A percentile compares a stretch with the other conserved stretches of the same genome.
These are phyloP conservation scores for Cygnus atratus DNA, from an alignment of 2,113 vertebrate species.

Conservation along the genomic window DNA sequence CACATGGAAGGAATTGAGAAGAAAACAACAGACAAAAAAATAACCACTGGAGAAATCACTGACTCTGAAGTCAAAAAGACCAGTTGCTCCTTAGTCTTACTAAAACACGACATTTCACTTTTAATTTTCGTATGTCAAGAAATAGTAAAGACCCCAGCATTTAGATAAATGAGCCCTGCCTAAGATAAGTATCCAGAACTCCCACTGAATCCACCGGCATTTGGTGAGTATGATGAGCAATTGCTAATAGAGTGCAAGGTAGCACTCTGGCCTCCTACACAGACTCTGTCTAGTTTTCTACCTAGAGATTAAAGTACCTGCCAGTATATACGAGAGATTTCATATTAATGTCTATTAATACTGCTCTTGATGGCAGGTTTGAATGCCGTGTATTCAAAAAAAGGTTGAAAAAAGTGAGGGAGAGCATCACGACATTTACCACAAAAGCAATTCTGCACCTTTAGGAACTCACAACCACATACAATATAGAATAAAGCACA, in stretches of 20 bases:
- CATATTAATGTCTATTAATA: not conserved
- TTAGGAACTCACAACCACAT: not conserved
- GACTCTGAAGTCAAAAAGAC: not conserved
- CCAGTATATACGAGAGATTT: not conserved
- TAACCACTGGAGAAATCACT: not conserved
- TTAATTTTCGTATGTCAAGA: not conserved
- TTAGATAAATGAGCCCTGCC: not conserved
- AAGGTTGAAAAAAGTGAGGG: not conserved
- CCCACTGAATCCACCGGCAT: not conserved
- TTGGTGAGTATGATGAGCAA: not conserved
- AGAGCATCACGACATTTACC: not conserved
- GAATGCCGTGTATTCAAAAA: not conserved
- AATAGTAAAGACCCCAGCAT: rapidly evolving
- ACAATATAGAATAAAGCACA: not conserved
- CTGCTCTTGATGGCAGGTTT: not conserved
- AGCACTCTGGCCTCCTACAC: not conserved
- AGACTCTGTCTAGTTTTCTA: not conserved
- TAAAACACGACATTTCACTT: not conserved
- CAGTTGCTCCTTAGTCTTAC: not conserved
- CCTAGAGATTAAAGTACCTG: not conserved
- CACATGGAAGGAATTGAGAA: not conserved
- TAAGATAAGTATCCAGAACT: not conserved
- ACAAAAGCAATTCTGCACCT: not conserved
- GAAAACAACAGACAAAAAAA: not conserved
- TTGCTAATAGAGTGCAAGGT: not conserved